A percentile compares a stretch with the other conserved stretches of the same genome.
Evolutionary conservation across 2,113 vertebrate genomes (phyloP).

Genomic region (Mobula hypostoma): DNA sequence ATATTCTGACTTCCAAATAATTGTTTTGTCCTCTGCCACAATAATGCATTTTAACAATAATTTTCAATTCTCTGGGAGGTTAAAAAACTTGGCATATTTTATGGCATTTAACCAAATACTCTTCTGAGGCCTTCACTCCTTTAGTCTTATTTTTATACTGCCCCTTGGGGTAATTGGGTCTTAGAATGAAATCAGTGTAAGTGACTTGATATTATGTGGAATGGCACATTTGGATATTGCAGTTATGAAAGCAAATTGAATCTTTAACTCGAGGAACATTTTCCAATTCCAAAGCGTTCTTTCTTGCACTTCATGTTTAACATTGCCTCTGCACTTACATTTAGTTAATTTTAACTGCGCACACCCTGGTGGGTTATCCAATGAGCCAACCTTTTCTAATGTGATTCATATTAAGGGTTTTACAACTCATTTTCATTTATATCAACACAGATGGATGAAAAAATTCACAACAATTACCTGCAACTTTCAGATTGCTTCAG

Average conservation of each 20-base stretch:
- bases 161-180: neutral
- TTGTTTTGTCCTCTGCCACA: neutral
- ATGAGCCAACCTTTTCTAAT: conserved; percentile 32
- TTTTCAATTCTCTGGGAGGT: neutral
- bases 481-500: conserved; percentile 21
- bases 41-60: neutral
- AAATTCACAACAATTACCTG: conserved; percentile 5
- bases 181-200: neutral
- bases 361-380: conserved; percentile 17
- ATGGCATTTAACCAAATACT: neutral
- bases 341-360: neutral
- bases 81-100: neutral
- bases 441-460: conserved; percentile 34
- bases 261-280: neutral
- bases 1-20: neutral
- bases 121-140: neutral
- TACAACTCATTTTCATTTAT: conserved; percentile 32
- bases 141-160: neutral
- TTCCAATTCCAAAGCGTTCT: neutral
- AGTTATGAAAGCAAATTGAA: conserved; percentile 7
- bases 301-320: neutral
- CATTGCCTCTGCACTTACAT: neutral
- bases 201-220: conserved; percentile 10
- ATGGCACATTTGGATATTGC: neutral
- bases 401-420: conserved; percentile 33